These are phyloP conservation scores for Hirundichthys speculiger DNA, from an alignment of 2,113 vertebrate species.

Conservation along the genomic window DNA sequence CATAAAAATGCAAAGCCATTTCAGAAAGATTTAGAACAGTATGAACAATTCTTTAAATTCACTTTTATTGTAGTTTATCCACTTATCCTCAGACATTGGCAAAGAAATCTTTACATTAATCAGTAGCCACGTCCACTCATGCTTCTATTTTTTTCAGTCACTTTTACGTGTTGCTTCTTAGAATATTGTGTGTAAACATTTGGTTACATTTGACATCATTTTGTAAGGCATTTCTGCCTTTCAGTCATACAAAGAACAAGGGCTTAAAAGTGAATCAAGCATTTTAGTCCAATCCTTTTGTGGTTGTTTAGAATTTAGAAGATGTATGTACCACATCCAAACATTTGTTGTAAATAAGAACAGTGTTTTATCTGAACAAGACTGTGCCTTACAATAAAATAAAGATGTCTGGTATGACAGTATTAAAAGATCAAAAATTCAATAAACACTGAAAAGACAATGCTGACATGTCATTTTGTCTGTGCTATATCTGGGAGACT, in stretches of 20 bases:
- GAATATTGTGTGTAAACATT: slow-evolving; percentile 25
- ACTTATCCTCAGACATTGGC: slow-evolving; percentile 5
- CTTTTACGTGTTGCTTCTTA: slow-evolving; percentile 46
- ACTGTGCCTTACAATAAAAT: slow-evolving; percentile 73
- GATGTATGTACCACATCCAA: slow-evolving; percentile 34
- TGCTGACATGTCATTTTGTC: background rate
- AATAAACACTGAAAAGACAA: slow-evolving; percentile 66
- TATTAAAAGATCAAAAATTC: slow-evolving; percentile 63
- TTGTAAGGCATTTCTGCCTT: slow-evolving; percentile 46
- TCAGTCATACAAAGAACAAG: slow-evolving; percentile 37
- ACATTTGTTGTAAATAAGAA: slow-evolving; percentile 67
- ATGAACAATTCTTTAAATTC: slow-evolving; percentile 9
- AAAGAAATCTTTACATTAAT: slow-evolving; percentile 5
- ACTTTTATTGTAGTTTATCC: background rate
- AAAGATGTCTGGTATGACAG: slow-evolving; percentile 56
- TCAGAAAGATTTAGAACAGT: slow-evolving; percentile 10
- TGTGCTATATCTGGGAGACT: too few species aligned
- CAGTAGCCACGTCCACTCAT: slow-evolving; percentile 13
- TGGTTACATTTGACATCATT: slow-evolving; percentile 57
- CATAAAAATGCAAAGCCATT: background rate
- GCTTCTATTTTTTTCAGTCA: slow-evolving; percentile 30
- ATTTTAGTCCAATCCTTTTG: slow-evolving; percentile 33
- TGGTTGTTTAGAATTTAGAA: slow-evolving; percentile 29
- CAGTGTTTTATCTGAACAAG: slow-evolving; percentile 69
- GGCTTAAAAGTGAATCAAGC: slow-evolving; percentile 55